A percentile compares a stretch with the other conserved stretches of the same genome.
Evolutionary conservation across 2,888 invertebrate species (phyloP).

Genomic region (Spilosoma lubricipeda): DNA sequence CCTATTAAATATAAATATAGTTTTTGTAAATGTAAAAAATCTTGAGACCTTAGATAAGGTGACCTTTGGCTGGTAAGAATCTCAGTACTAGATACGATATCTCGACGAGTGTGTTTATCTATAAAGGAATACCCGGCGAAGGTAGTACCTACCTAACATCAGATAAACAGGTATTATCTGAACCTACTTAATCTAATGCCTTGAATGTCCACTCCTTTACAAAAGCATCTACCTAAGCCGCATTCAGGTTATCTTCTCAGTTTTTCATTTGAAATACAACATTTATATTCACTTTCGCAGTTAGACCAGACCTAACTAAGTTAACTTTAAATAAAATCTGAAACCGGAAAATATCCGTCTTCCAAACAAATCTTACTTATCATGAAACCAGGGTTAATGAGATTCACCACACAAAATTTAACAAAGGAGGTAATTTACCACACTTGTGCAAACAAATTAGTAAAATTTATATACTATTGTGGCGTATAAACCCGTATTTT

Average conservation of each 20-base stretch:
- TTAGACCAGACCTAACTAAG: not conserved
- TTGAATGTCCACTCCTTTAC: not conserved
- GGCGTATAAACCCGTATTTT: not conserved
- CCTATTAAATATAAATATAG: no score
- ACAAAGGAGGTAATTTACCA: conserved; percentile 4
- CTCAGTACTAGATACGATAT: not conserved
- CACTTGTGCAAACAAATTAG: conserved; percentile 3
- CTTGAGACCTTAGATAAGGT: not conserved
- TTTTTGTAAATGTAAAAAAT: no score
- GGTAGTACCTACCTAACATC: no score
- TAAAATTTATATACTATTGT: conserved; percentile 10
- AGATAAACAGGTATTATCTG: not conserved
- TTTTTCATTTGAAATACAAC: no score
- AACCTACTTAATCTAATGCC: not conserved
- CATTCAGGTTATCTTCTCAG: not conserved
- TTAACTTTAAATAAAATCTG: not conserved
- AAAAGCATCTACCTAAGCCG: not conserved
- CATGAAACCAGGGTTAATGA: conserved; percentile 4
- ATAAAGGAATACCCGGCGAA: no score
- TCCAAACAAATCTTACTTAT: not conserved
- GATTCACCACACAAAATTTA: not conserved
- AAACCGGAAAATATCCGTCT: not conserved
- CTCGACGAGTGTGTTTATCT: no score
- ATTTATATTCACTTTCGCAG: not conserved
- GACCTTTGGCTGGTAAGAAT: not conserved